Evolutionary conservation across 2,797 vertebrate genomes (phyloP).

Genomic region (Falco biarmicus): DNA sequence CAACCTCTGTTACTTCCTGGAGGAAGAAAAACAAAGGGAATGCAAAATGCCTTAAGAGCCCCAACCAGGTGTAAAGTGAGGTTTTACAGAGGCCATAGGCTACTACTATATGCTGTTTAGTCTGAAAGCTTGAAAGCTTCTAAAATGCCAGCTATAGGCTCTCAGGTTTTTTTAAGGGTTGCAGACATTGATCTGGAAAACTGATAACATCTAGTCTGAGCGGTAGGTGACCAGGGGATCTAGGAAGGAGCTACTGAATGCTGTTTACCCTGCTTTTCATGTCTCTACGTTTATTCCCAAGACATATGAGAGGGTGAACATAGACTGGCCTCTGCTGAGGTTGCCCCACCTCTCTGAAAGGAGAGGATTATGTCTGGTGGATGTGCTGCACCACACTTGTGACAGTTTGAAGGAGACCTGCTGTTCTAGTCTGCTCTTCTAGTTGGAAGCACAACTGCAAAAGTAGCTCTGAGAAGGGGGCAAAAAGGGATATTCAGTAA

Average conservation of each 20-base stretch:
- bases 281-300: background rate
- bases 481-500: background rate
- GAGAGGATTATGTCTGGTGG: background rate
- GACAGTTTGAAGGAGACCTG: background rate
- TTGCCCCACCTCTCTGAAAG: background rate
- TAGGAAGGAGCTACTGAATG: background rate
- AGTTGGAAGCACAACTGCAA: background rate
- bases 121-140: background rate
- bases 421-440: background rate
- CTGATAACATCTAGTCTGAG: background rate
- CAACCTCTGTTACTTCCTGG: slow-evolving; percentile 12
- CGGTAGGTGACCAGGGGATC: background rate
- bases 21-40: background rate
- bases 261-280: background rate
- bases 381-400: background rate
- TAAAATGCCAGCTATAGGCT: background rate
- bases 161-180: background rate
- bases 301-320: background rate
- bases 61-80: background rate
- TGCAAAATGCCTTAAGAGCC: background rate
- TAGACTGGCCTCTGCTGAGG: background rate
- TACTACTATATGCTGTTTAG: background rate
- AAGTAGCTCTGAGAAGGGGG: background rate
- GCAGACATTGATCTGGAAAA: background rate
- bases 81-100: background rate